Conservation (phyloP, 2,888 invertebrate species). For the Lasioglossum figueresi region DNA sequence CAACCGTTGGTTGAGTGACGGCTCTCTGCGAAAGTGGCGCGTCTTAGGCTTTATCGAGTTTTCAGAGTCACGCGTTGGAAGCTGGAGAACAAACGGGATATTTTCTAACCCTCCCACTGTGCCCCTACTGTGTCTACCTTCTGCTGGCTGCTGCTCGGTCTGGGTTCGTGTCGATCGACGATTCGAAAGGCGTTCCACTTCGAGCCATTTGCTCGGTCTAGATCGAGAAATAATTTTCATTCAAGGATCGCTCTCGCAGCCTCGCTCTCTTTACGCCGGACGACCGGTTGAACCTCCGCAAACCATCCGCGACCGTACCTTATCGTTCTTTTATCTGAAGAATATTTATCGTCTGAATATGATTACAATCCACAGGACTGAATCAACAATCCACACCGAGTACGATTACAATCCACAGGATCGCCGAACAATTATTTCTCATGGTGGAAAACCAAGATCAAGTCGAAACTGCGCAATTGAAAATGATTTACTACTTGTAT, state of each 20-base stretch:
- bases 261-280: slow-evolving; percentile 69
- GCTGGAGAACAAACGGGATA: slow-evolving; percentile 55
- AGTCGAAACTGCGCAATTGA: too few species aligned
- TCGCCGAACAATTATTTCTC: too few species aligned
- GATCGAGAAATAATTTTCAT: slow-evolving; percentile 76
- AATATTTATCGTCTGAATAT: not conserved
- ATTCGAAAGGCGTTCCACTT: slow-evolving; percentile 68
- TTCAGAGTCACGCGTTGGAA: slow-evolving; percentile 56
- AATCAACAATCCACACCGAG: too few species aligned
- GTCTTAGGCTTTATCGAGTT: slow-evolving; percentile 55
- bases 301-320: not conserved
- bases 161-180: slow-evolving; percentile 43
- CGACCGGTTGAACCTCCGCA: slow-evolving; percentile 35
- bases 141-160: not conserved
- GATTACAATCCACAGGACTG: too few species aligned
- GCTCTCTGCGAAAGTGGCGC: slow-evolving; percentile 30
- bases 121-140: not conserved
- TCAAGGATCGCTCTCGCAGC: slow-evolving; percentile 77
- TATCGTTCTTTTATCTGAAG: not conserved
- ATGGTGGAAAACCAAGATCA: too few species aligned
- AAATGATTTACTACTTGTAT: too few species aligned
- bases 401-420: too few species aligned
- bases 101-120: slow-evolving; percentile 26
- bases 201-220: slow-evolving; percentile 65
- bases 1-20: slow-evolving; percentile 25